Evolutionary conservation across 2,888 invertebrate species (phyloP).

Genomic region (Crepidodera aurea): DNA sequence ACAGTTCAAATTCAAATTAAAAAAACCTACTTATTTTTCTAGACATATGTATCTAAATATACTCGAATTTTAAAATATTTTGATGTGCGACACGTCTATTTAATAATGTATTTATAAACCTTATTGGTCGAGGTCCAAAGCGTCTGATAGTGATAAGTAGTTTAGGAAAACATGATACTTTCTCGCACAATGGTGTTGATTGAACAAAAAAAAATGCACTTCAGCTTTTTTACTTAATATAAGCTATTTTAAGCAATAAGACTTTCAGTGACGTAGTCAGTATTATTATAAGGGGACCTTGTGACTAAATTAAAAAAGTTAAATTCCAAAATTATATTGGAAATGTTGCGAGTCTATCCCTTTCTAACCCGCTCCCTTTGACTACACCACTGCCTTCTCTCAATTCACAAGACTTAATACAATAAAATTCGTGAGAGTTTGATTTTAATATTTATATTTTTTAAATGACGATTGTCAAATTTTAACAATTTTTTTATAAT

Average conservation of each 20-base stretch:
- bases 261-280: neutral
- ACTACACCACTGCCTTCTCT: neutral
- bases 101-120: neutral
- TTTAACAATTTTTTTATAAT: constrained; percentile 16
- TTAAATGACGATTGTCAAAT: constrained; percentile 7
- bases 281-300: neutral
- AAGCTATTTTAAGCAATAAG: constrained; percentile 13
- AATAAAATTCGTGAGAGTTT: neutral
- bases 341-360: too few relatives aligned
- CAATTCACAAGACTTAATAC: constrained; percentile 15
- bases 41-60: too few relatives aligned
- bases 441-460: neutral
- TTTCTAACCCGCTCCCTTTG: neutral
- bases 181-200: constrained; percentile 5
- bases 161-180: constrained; percentile 10
- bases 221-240: constrained; percentile 12
- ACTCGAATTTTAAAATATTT: too few relatives aligned
- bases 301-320: neutral
- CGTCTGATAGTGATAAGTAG: constrained; percentile 19
- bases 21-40: too few relatives aligned
- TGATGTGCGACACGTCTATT: neutral
- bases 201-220: constrained; percentile 19
- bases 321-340: too few relatives aligned
- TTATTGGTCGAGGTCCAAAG: constrained; percentile 18
- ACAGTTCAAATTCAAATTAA: too few relatives aligned